These are phyloP conservation scores for Chrysocyon brachyurus DNA, from an alignment of 2,797 vertebrate genomes.

Conservation along the genomic window DNA sequence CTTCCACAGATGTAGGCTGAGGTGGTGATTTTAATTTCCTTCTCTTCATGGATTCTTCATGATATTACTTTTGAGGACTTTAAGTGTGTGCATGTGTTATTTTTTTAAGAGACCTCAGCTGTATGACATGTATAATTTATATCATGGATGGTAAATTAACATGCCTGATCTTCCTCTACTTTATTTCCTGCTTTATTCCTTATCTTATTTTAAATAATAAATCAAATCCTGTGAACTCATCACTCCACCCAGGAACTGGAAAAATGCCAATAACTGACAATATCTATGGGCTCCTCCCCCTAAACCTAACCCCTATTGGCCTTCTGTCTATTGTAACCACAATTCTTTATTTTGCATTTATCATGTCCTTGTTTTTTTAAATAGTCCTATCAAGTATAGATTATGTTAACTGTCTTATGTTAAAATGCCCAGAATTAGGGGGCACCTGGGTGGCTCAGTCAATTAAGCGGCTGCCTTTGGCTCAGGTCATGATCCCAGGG, in stretches of 20 bases:
- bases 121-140: neutral
- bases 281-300: neutral
- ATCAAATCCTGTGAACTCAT: neutral
- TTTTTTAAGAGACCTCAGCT: neutral
- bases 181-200: slow-evolving; percentile 4
- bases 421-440: neutral
- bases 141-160: neutral
- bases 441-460: too few relatives aligned
- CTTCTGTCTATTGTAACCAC: neutral
- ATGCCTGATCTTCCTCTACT: neutral
- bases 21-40: slow-evolving; percentile 30
- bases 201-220: slow-evolving; percentile 22
- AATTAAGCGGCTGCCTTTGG: too few relatives aligned
- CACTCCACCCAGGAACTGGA: neutral
- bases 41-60: neutral
- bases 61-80: neutral
- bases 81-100: neutral
- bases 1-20: neutral
- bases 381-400: neutral
- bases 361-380: neutral
- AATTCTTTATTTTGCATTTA: neutral
- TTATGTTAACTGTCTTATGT: neutral
- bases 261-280: neutral
- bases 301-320: neutral
- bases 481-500: too few relatives aligned